Base-by-base conservation (phyloP, 2,113 vertebrate species). In the Fregata magnificens region DNA sequence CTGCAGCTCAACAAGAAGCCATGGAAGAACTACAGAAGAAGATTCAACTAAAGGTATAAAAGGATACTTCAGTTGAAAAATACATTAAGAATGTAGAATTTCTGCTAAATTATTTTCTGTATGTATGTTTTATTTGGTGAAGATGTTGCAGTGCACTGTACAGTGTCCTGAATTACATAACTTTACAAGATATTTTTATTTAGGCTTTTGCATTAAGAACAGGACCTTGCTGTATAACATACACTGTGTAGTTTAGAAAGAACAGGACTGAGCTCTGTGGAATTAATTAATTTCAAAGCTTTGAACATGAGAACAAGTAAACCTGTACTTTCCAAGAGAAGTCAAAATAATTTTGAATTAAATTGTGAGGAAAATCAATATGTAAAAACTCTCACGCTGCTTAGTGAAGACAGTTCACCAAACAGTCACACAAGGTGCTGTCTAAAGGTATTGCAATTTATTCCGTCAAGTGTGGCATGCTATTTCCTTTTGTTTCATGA, bases 1-100 rank as follows among this genome's bases (percentile, higher is more conserved):
- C 99, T 14, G 99, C 99, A 76, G 99, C 99, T 92, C 99, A 99
- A 42, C 99, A 99, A 91, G 99, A 99, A 93, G 99, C 99, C 69
- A 98, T 99, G 99, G 99, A 99, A 93, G 99, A 99, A 92, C 98
- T 99, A 19, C 99, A 99, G 98, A 99, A 99, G 92, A 99, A 99
- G 97, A 99, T 99, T 83, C 99, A 99, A 88, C 98, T 99, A 97
- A 99, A 99, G 98, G 99, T 99, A 97, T 66, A 36, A 73, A 42
- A 26, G 14, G 20, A 32, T 62, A 16, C 38, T 65, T 82, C 69
- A 28, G 29, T 10, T 83, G 53, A 91, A 92, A 96, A 91, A 63
- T 10, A 20, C 1, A 5, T 66, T 29, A 45, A 20, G 6, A 45
- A 8, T 29, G 14, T 3, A 34, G 26, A 71, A 72, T 62, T 81